Evolutionary conservation across 2,113 vertebrate genomes (phyloP), one percentile per base, ranked within the genome.

Genomic region (Aspidoscelis tigris): DNA sequence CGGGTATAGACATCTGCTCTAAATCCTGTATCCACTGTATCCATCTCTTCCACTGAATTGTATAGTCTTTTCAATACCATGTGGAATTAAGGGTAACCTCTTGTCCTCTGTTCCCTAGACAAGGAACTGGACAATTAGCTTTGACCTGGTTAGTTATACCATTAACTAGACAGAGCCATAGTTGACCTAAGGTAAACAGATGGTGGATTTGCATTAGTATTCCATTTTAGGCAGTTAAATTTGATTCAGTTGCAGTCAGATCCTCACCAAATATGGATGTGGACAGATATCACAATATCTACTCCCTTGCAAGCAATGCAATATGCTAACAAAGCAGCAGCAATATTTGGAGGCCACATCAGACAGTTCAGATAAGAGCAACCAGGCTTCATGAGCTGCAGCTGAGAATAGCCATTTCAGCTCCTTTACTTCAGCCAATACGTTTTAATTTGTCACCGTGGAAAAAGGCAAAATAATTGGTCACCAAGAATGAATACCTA

Each of bases 1-100:
- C 69, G 78, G 83, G 73, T 82, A 89, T 53, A 92, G 84, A 88
- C 39, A 75, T 87, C 92, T 91, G 68, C 71, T 83, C 91, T 55
- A 89, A 89, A 92, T 84, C 89, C 90, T 0, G 66, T 83, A 86
- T 87, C 85, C 73, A 87, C 90, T 33, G 2, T 2, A 47, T 58
- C 61, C 82, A 44, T 75, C 71, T 20, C 21, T 12, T 43, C 47
- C 26, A 20, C 53, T 18, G 20, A 8, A 55, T 68, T 65, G 22
- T 7, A n/a, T 70, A 44, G 74, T 72, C 74, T 81, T 43, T 76
- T 75, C 79, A 93, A 91, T 65, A 82, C 84, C 3, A 18, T 41
- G 70, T 0, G 16, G 41, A 69, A 82, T 55, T 84, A 84, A 89
- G 87, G 76, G 66, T 71, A 84, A 22, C 84, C 72, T 86, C 50